Evolutionary conservation across 92 coral and sea anemone species (phyloP).

Genomic region (Porites divaricata): DNA sequence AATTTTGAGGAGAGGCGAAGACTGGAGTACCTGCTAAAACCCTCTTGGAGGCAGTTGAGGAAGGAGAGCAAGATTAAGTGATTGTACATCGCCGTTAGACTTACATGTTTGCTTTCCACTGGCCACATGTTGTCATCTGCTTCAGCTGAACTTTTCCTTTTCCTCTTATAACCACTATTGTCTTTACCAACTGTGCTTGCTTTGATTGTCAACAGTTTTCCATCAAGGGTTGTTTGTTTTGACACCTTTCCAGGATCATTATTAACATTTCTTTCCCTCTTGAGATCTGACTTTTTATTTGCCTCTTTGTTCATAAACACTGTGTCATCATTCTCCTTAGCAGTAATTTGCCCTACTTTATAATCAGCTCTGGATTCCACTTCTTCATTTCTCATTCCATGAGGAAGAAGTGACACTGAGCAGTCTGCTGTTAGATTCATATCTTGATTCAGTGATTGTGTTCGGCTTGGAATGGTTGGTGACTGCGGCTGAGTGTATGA

Average conservation of each 20-base stretch:
- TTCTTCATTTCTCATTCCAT: constrained; percentile 3
- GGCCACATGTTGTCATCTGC: not conserved
- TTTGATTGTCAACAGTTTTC: not conserved
- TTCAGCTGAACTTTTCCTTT: constrained; percentile 38
- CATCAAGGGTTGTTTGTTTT: constrained; percentile 29
- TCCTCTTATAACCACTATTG: constrained; percentile 28
- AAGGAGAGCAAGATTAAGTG: too few species aligned
- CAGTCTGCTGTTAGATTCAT: constrained; percentile 28
- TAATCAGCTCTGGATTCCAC: not conserved
- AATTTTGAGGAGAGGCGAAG: too few species aligned
- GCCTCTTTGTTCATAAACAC: not conserved
- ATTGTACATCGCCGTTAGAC: not conserved
- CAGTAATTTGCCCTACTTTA: not conserved
- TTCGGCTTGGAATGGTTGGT: constrained; percentile 43
- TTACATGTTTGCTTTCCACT: not conserved
- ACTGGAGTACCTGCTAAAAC: too few species aligned
- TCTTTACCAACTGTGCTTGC: not conserved
- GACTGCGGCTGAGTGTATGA: constrained; percentile 41
- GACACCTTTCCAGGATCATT: not conserved
- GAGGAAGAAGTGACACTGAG: constrained; percentile 41
- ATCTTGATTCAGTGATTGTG: constrained; percentile 25
- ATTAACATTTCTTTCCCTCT: not conserved
- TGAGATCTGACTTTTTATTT: not conserved
- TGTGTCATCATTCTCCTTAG: not conserved
- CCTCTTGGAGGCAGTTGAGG: too few species aligned